Percentiles rank a stretch among this genome's conserved stretches.
Conservation (phyloP, 2,888 invertebrate genomes). For the Scotopteryx bipunctaria region DNA sequence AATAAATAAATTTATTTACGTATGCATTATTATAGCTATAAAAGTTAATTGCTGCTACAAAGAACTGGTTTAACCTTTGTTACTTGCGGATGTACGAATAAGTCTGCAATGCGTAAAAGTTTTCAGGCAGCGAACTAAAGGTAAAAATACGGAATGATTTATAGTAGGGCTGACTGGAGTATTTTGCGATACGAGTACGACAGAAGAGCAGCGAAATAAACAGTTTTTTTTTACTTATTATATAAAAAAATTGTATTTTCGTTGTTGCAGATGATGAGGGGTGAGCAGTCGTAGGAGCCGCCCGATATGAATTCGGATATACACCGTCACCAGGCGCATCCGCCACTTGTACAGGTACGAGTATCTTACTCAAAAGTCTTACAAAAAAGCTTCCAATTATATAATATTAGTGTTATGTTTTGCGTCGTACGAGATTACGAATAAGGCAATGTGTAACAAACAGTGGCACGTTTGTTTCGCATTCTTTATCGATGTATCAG, state of each 20-base stretch:
- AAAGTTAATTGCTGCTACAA: slow-evolving; percentile 22
- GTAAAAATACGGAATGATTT: slow-evolving; percentile 22
- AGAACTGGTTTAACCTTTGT: slow-evolving; percentile 19
- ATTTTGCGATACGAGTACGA: not conserved
- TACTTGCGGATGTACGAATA: slow-evolving; percentile 11
- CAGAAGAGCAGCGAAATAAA: not conserved
- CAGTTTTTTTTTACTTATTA: not conserved
- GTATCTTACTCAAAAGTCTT: slow-evolving; percentile 22
- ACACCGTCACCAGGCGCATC: slow-evolving; percentile 80
- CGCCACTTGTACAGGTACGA: slow-evolving; percentile 80
- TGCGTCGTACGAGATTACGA: slow-evolving; percentile 42
- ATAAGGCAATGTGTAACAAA: slow-evolving; percentile 52
- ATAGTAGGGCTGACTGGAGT: not conserved
- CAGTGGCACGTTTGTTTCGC: slow-evolving; percentile 51
- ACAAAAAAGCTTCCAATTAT: slow-evolving; percentile 31
- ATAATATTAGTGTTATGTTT: slow-evolving; percentile 36
- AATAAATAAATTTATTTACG: slow-evolving; percentile 23
- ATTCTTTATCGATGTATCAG: slow-evolving; percentile 61
- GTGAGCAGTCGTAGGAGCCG: slow-evolving; percentile 66
- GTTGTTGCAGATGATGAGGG: slow-evolving; percentile 74
- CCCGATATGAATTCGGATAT: slow-evolving; percentile 81
- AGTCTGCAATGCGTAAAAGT: slow-evolving; percentile 25
- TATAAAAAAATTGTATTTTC: not conserved
- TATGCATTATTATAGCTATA: slow-evolving; percentile 14
- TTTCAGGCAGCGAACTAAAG: slow-evolving; percentile 10